Base-by-base conservation (phyloP, 2,888 invertebrate species). In the Acrobasis repandana region DNA sequence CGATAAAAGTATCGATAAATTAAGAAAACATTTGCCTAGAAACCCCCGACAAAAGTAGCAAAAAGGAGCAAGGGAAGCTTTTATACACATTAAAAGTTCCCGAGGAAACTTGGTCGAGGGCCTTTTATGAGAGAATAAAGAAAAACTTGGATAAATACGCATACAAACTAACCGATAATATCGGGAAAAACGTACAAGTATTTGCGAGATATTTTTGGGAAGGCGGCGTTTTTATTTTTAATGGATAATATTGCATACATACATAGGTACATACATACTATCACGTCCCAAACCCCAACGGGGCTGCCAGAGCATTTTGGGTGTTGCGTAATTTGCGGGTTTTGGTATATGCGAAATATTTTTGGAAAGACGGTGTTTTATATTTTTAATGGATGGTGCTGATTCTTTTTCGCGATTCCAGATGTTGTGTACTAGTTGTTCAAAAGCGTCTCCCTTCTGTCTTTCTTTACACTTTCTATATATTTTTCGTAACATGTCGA, bases 21-120 rank as follows among this genome's bases (percentile, higher is more conserved):
- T 64, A 62, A 64, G 52, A 70, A 67, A 69, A 60, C 66, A 72
- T 70, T 65, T 62, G 49, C 63, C 48, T 58, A 58, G 67, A 70
- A 67, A 70, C 67, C 69, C 70, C 68, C 66, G 60, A 69, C 60
- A 68, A 69, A 69, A 69, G 71, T 67, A 73, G 67, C 67, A 65
- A 71, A 73, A 67, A 73, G 72, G 65, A 69, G 61, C 62, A 65
- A 71, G 70, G 66, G 70, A 73, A 70, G 79, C 82, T 82, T 80
- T 80, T 76, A 84, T 81, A 75, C 71, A 82, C 80, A 81, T 81
- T 82, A 83, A 85, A 83, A 83, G 77, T 83, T 82, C 63, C 65
- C 64, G 69, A 16, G 69, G 66, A 75, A 79, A 76, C 70, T 76
- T 76, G 68, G 70, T 69, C 68, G 72, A 71, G 71, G 72, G 72